Percentiles rank a stretch among this genome's conserved stretches.
These are phyloP conservation scores for Apteryx owenii DNA, from an alignment of 2,113 vertebrate genomes.

Conservation along the genomic window DNA sequence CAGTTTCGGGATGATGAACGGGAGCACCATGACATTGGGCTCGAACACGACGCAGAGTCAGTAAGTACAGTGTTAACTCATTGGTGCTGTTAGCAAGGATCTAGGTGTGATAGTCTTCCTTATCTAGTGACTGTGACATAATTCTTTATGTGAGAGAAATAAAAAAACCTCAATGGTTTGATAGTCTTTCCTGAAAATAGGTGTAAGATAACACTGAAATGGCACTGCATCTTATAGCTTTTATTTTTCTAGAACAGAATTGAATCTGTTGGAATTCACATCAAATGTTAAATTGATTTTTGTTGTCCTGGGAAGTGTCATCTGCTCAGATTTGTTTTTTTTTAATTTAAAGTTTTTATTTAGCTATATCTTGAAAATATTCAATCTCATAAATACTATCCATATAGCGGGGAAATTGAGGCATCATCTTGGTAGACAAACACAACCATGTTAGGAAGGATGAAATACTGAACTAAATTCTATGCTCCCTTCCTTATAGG, in stretches of 20 bases:
- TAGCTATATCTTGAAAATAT: neutral
- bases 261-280: neutral
- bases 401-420: neutral
- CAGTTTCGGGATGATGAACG: constrained; percentile 94
- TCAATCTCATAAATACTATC: neutral
- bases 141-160: neutral
- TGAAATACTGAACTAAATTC: neutral
- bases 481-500: accelerated
- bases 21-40: constrained; percentile 92
- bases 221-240: neutral
- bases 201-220: neutral
- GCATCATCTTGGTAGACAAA: neutral
- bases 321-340: neutral
- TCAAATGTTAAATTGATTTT: neutral
- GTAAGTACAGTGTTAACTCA: constrained; percentile 68
- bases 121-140: neutral
- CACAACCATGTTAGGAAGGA: neutral
- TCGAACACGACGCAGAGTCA: constrained; percentile 88
- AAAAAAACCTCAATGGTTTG: neutral
- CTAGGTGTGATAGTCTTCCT: neutral
- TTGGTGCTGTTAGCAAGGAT: neutral
- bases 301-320: neutral
- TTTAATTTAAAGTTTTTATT: neutral
- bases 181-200: neutral
- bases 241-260: neutral